These are phyloP conservation scores for Fistularia commersonii DNA, from an alignment of 2,797 vertebrate species.

Conservation along the genomic window DNA sequence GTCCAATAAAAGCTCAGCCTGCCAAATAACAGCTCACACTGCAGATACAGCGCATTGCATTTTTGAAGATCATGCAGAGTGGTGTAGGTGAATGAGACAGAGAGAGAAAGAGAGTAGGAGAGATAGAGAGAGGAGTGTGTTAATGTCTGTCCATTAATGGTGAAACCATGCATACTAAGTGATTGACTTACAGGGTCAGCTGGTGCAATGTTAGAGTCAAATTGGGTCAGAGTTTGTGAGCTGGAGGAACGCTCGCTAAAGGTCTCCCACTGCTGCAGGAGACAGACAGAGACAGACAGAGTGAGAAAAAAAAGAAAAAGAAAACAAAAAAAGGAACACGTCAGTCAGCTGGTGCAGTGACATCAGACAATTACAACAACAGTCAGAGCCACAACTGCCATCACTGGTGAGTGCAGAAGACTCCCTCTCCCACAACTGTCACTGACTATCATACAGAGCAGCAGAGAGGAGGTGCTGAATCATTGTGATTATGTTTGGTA, in stretches of 20 bases:
- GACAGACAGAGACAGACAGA: conserved; percentile 69
- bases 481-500: conserved; percentile 43
- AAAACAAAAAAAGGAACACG: conserved; percentile 45
- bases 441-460: conserved; percentile 23
- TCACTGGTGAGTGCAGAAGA: conserved; percentile 9
- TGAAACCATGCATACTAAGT: conserved; percentile 96
- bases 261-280: conserved; percentile 99
- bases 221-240: conserved; percentile 99
- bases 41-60: conserved; percentile 27
- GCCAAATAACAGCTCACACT: conserved; percentile 44
- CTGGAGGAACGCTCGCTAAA: conserved; percentile 99
- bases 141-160: conserved; percentile 88
- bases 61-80: conserved; percentile 58
- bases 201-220: conserved; percentile 99
- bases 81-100: conserved; percentile 4
- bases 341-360: conserved; percentile 71
- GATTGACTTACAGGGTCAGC: conserved; percentile 99
- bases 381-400: conserved; percentile 24
- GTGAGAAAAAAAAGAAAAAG: too few species aligned
- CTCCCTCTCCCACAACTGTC: neutral
- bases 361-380: conserved; percentile 67
- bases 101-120: conserved; percentile 11
- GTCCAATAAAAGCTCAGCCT: conserved; percentile 41
- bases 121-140: conserved; percentile 73
- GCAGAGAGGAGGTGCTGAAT: conserved; percentile 36